These are phyloP conservation scores for Psettodes erumei DNA, from an alignment of 2,113 vertebrate species.

Conservation along the genomic window DNA sequence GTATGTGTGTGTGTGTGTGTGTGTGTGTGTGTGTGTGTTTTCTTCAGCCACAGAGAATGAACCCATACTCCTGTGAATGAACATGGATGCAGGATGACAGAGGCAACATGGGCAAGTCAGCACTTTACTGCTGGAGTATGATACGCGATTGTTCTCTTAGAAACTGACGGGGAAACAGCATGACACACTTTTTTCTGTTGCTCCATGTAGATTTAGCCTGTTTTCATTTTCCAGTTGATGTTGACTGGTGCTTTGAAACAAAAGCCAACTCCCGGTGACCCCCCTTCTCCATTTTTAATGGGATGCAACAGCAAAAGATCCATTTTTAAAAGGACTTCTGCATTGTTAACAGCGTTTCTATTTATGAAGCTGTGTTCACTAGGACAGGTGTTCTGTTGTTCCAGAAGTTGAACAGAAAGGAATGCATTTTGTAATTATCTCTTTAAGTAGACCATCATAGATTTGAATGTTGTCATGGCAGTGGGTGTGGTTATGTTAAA, in stretches of 20 bases:
- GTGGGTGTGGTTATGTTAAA: neutral
- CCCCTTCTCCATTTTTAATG: conserved; percentile 70
- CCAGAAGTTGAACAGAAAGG: conserved; percentile 12
- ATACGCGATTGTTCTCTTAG: conserved; percentile 27
- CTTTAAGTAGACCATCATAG: neutral
- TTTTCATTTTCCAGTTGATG: conserved; percentile 37
- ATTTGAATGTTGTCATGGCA: conserved; percentile 11
- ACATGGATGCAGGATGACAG: conserved; percentile 46
- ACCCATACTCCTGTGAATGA: conserved; percentile 23
- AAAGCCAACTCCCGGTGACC: conserved; percentile 59
- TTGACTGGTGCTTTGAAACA: conserved; percentile 33
- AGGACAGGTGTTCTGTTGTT: conserved; percentile 29
- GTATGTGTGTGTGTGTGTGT: neutral
- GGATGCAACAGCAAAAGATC: conserved; percentile 53
- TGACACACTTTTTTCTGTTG: conserved; percentile 11
- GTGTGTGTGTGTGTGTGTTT: conserved; percentile 20
- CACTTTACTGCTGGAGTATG: conserved; percentile 28
- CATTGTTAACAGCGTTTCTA: conserved; percentile 40
- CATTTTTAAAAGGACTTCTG: conserved; percentile 55
- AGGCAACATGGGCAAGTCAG: conserved; percentile 29
- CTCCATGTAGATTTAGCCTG: conserved; percentile 2
- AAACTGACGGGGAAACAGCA: conserved; percentile 14
- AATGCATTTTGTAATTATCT: conserved; percentile 2
- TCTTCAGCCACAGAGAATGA: conserved; percentile 26
- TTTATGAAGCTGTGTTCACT: conserved; percentile 17